Percentiles rank a stretch among this genome's conserved stretches.
These are phyloP conservation scores for Podarcis cretensis DNA, from an alignment of 2,113 vertebrate genomes.

Conservation along the genomic window DNA sequence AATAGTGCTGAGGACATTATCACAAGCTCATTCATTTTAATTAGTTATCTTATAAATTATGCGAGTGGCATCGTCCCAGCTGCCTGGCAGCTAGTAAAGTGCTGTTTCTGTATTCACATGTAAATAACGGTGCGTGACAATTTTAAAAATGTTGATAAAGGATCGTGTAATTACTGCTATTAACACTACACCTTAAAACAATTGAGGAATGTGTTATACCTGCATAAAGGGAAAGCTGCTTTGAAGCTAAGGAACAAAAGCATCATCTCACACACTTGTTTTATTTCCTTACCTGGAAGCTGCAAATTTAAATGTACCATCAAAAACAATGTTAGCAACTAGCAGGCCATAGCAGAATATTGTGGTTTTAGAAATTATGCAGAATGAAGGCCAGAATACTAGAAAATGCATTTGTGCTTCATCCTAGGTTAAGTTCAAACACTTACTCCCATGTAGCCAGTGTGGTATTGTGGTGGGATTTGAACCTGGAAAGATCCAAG, in stretches of 20 bases:
- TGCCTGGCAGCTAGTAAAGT: constrained; percentile 69
- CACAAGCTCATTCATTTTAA: constrained; percentile 78
- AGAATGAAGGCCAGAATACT: constrained; percentile 28
- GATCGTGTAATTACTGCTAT: constrained; percentile 61
- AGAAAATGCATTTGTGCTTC: constrained; percentile 52
- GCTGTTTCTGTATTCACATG: constrained; percentile 66
- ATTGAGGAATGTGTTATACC: constrained; percentile 47
- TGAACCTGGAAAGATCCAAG: neutral
- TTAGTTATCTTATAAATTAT: constrained; percentile 77
- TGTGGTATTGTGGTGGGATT: neutral
- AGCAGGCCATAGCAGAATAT: constrained; percentile 27
- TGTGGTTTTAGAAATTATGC: constrained; percentile 3
- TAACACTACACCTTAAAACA: constrained; percentile 66
- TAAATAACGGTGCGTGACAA: constrained; percentile 74
- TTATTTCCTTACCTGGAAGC: constrained; percentile 44
- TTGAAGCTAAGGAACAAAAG: constrained; percentile 45
- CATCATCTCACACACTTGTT: constrained; percentile 41
- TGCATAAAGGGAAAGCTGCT: constrained; percentile 58
- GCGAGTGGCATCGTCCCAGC: constrained; percentile 51
- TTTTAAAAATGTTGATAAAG: constrained; percentile 67
- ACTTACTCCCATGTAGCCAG: neutral
- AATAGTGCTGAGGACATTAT: constrained; percentile 57
- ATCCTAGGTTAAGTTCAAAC: neutral
- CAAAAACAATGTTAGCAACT: constrained; percentile 42
- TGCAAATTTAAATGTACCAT: constrained; percentile 48